phyloP scores from a whole-genome alignment of 2,888 invertebrate genomes.

The Calameuta pallipes region DNA sequence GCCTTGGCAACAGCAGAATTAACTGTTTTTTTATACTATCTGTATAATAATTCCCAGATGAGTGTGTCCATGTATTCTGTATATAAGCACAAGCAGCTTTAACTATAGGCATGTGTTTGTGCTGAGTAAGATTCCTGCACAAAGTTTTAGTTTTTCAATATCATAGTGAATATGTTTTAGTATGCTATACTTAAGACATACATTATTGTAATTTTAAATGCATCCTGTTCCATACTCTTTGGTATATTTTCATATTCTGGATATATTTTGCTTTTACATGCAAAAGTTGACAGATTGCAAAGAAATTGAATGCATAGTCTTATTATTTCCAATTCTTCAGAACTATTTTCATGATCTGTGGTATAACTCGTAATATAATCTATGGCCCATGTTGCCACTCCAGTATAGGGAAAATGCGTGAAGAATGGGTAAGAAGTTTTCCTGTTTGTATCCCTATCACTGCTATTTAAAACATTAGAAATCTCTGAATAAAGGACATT shows the following conservation, averaged over 20 bases:
- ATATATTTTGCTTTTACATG: conserved; percentile 31
- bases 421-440: conserved; percentile 30
- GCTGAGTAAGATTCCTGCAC: conserved; percentile 41
- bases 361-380: conserved; percentile 35
- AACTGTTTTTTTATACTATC: conserved; percentile 34
- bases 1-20: conserved; percentile 38
- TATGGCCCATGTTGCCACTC: conserved; percentile 43
- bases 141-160: conserved; percentile 9
- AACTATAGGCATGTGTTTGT: conserved; percentile 36
- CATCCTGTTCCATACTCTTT: conserved; percentile 32
- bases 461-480: conserved; percentile 11
- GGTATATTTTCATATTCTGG: conserved; percentile 29
- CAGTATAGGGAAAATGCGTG: conserved; percentile 52
- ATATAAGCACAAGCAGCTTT: conserved; percentile 51
- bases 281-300: conserved; percentile 53
- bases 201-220: conserved; percentile 48
- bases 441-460: conserved; percentile 5
- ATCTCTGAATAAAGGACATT: conserved; percentile 31
- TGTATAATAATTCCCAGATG: conserved; percentile 35
- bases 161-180: background rate
- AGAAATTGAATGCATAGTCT: conserved; percentile 54
- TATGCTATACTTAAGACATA: conserved; percentile 31
- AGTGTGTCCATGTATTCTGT: conserved; percentile 47
- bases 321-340: conserved; percentile 42
- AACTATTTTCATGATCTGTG: conserved; percentile 17